phyloP scores from a whole-genome alignment of 2,888 invertebrate genomes.

The Labia minor region DNA sequence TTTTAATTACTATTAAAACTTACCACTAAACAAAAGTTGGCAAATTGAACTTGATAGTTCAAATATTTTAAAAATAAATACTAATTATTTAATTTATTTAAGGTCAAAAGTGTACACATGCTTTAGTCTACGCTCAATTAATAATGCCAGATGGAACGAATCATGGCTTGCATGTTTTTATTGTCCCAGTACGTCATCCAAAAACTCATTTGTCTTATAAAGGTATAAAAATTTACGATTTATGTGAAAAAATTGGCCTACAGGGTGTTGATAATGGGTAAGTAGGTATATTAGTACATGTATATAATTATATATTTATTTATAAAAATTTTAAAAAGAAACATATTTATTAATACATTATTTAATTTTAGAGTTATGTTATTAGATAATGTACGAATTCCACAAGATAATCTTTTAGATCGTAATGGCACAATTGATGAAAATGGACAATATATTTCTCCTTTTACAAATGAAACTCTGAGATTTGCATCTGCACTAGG shows the following conservation, averaged over 20 bases:
- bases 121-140: slow-evolving; percentile 44
- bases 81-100: too few species aligned
- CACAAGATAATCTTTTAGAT: slow-evolving; percentile 72
- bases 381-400: slow-evolving; percentile 53
- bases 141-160: slow-evolving; percentile 39
- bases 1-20: too few species aligned
- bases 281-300: too few species aligned
- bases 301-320: too few species aligned
- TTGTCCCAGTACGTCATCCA: slow-evolving; percentile 40
- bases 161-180: slow-evolving; percentile 45
- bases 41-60: too few species aligned
- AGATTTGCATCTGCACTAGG: slow-evolving; percentile 73
- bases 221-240: slow-evolving; percentile 44
- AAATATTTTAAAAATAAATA: too few species aligned
- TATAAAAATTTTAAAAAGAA: too few species aligned
- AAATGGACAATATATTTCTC: slow-evolving; percentile 77
- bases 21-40: too few species aligned
- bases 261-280: slow-evolving; percentile 48
- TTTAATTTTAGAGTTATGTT: slow-evolving; percentile 35
- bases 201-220: slow-evolving; percentile 35
- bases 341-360: too few species aligned
- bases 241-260: slow-evolving; percentile 45
- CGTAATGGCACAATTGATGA: slow-evolving; percentile 79
- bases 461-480: slow-evolving; percentile 78
- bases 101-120: slow-evolving; percentile 41